Evolutionary conservation across 2,888 invertebrate species (phyloP).

Genomic region (Leptodirus hochenwartii): DNA sequence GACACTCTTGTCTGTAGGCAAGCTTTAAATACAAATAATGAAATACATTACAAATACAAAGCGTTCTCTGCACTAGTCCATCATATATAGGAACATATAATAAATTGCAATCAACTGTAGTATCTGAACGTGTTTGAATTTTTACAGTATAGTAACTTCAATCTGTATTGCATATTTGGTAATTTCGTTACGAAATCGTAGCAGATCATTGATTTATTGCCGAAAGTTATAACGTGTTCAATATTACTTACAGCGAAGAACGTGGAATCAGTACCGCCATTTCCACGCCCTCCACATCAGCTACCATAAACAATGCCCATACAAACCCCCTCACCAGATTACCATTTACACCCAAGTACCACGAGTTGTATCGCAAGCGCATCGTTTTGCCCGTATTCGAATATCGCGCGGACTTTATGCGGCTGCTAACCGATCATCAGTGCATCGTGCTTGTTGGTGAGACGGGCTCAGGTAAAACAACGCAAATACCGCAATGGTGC

Average conservation of each 20-base stretch:
- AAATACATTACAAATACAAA: no score
- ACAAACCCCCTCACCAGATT: conserved; percentile 65
- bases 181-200: no score
- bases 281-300: conserved; percentile 21
- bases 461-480: conserved; percentile 99
- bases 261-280: conserved; percentile 26
- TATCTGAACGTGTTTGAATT: no score
- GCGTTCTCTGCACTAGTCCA: no score
- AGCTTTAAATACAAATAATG: no score
- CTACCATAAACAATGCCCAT: conserved; percentile 23
- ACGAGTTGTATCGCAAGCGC: conserved; percentile 75
- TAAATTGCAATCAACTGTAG: no score
- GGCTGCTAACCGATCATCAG: conserved; percentile 81
- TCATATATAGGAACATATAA: no score
- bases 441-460: conserved; percentile 95
- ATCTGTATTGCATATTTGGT: no score
- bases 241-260: conserved; percentile 32
- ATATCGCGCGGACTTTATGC: conserved; percentile 90
- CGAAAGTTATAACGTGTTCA: no score
- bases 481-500: conserved; percentile 97
- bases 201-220: conserved; percentile 1
- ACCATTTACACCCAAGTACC: conserved; percentile 77
- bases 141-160: no score
- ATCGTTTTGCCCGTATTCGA: conserved; percentile 94
- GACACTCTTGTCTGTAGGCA: no score